These are phyloP conservation scores for Geotrupes spiniger DNA, from an alignment of 2,888 invertebrate genomes.

Conservation along the genomic window DNA sequence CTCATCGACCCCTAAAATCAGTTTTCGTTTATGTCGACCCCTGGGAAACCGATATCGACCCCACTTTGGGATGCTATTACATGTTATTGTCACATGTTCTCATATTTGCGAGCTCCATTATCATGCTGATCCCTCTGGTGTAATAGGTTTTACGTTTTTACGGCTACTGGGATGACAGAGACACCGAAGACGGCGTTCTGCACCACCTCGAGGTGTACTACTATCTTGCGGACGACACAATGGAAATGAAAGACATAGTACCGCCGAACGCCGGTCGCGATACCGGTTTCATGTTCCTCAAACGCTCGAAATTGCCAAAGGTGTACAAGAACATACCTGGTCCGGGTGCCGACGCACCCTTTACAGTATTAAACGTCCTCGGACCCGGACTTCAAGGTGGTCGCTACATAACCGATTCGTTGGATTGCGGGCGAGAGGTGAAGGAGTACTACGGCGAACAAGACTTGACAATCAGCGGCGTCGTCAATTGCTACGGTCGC, in stretches of 20 bases:
- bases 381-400: slow-evolving; percentile 55
- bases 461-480: slow-evolving; percentile 79
- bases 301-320: slow-evolving; percentile 75
- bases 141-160: slow-evolving; percentile 65
- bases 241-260: slow-evolving; percentile 78
- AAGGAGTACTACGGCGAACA: slow-evolving; percentile 61
- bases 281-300: slow-evolving; percentile 69
- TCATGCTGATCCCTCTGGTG: slow-evolving; percentile 32
- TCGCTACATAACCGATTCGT: slow-evolving; percentile 58
- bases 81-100: too few relatives aligned
- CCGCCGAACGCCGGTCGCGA: slow-evolving; percentile 69
- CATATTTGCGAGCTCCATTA: slow-evolving; percentile 14
- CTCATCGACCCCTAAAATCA: too few relatives aligned
- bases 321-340: slow-evolving; percentile 52
- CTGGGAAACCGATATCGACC: too few relatives aligned
- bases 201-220: slow-evolving; percentile 79
- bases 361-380: slow-evolving; percentile 63
- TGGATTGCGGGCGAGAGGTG: slow-evolving; percentile 53
- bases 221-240: slow-evolving; percentile 83
- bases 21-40: too few relatives aligned
- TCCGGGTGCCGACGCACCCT: slow-evolving; percentile 53
- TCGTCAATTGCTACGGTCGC: slow-evolving; percentile 78
- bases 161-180: slow-evolving; percentile 88
- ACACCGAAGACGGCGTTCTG: slow-evolving; percentile 71
- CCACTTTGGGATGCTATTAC: too few relatives aligned